A percentile compares a stretch with the other conserved stretches of the same genome.
Evolutionary conservation across 2,888 invertebrate genomes (phyloP).

Genomic region (Euzetes globulus): DNA sequence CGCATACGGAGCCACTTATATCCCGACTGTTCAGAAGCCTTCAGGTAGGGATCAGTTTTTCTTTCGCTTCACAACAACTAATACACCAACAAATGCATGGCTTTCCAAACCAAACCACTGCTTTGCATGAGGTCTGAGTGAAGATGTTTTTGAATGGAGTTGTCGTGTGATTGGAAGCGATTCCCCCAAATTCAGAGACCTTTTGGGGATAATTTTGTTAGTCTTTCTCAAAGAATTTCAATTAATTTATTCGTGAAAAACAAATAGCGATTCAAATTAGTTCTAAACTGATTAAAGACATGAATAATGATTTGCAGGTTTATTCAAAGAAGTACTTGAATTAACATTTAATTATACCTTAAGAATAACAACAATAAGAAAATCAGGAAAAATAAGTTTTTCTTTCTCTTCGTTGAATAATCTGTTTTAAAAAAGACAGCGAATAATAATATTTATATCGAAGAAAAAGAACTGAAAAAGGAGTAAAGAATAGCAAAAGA

Average conservation of each 20-base stretch:
- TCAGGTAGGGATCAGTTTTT: slow-evolving; percentile 56
- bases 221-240: no score
- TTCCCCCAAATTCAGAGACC: no score
- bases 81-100: slow-evolving; percentile 20
- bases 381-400: no score
- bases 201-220: no score
- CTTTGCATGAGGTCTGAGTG: background rate
- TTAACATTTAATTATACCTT: no score
- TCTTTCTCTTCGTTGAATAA: background rate
- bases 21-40: slow-evolving; percentile 62
- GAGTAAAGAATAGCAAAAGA: background rate
- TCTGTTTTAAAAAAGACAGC: background rate
- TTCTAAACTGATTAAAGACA: no score
- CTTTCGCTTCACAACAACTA: slow-evolving; percentile 4
- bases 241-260: no score
- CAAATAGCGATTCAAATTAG: no score
- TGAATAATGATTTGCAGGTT: no score
- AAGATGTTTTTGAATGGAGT: background rate
- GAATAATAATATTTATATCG: background rate
- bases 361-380: no score
- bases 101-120: background rate
- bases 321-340: no score
- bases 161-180: background rate
- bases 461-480: background rate
- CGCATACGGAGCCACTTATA: slow-evolving; percentile 62